Evolutionary conservation across 2,113 vertebrate species (phyloP).

Genomic region (Dascyllus trimaculatus): DNA sequence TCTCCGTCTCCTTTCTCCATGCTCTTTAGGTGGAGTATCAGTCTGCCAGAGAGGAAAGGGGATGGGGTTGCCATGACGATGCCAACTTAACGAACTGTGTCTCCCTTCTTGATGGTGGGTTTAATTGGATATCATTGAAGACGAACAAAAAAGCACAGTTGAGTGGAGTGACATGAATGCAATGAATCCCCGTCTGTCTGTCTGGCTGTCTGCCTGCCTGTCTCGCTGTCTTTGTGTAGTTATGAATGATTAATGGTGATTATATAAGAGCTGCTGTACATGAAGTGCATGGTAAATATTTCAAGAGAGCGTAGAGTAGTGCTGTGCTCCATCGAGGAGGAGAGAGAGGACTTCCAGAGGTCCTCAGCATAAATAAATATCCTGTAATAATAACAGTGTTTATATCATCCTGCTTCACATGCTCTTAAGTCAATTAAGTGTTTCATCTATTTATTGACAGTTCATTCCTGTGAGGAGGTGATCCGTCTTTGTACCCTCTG

Average conservation of each 20-base stretch:
- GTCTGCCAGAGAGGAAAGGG: conserved; percentile 18
- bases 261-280: conserved; percentile 38
- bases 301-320: conserved; percentile 1
- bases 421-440: not conserved
- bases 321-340: not conserved
- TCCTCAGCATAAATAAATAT: conserved; percentile 26
- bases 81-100: conserved; percentile 44
- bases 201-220: not conserved
- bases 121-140: conserved; percentile 47
- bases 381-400: not conserved
- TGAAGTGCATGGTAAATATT: conserved; percentile 22
- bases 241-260: conserved; percentile 63
- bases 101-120: conserved; percentile 30
- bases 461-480: not conserved
- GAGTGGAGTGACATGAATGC: conserved; percentile 19
- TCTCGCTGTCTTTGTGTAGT: conserved; percentile 20
- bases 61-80: conserved; percentile 61
- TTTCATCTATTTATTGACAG: not conserved
- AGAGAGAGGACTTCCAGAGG: not conserved
- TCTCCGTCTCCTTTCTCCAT: conserved; percentile 6
- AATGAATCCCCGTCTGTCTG: not conserved
- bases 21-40: conserved; percentile 24
- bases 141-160: conserved; percentile 33
- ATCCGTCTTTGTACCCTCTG: not conserved
- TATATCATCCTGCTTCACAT: not conserved